Evolutionary conservation across 2,888 invertebrate species (phyloP), one percentile per base, ranked within the genome.

Genomic region (Dynastes hyllus): DNA sequence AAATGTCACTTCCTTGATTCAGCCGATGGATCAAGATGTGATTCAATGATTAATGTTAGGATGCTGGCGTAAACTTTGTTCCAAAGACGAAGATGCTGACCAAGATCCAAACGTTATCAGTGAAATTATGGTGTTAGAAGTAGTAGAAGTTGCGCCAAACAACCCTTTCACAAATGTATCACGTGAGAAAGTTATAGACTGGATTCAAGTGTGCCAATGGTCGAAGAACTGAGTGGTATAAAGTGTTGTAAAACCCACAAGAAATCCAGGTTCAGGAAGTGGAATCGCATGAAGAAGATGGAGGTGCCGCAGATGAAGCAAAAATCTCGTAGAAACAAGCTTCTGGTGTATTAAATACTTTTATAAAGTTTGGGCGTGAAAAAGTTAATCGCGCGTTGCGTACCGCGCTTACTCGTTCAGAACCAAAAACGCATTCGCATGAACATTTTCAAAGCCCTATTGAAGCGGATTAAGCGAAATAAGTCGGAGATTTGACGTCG

Each of bases 11-110:
- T 67, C 83, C 53, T 13, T 84, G 32, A 61, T 85, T 37, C 84
- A 85, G 80, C 83, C 83, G 11, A 81, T 85, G 80, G 83, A 86
- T 65, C 81, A 84, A 76, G 80, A 85, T 76, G 83, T 83, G 9
- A 81, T 84, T 37, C 37, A 37, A 37, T 22, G 22, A 22, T 22
- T 22, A 37, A 37, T 37, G 3, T 37, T 37, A 37, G 6, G 37
- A 2, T 22, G 22, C 22, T 22, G 22, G n/a, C 63, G 29, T 32
- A 65, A 65, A 29, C 27, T 37, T 65, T 65, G 63, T 29, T 32
- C 32, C 29, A 4, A 27, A 29, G 63, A 65, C 32, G 32, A 65
- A 65, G 63, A 65, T 65, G 2, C 63, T 11, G 63, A 27, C 37
- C 63, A 22, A 22, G 22, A 22, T 1, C 22, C 22, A 22, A 22